Evolutionary conservation across 1,140 invertebrate species (phyloP), one percentile per base, ranked within the genome.

Genomic region (Papilio aristodemus): DNA sequence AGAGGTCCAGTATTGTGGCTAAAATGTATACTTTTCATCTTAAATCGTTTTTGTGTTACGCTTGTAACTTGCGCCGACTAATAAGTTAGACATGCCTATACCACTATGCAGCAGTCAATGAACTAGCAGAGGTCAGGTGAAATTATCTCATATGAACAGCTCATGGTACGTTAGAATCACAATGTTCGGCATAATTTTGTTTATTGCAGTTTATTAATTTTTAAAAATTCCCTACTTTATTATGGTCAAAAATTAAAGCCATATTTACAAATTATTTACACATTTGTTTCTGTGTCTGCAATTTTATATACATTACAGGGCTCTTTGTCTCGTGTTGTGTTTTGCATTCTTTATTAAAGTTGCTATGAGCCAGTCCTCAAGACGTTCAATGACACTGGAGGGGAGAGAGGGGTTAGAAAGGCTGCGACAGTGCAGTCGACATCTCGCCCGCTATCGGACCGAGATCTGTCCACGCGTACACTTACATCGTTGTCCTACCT

Each of bases 51-150:
- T n/a, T 17, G 41, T 50, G 19, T 50, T 22, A 50, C 54, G 67
- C 71, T 71, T 46, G 0, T 79, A 39, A 64, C 77, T 83, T 81
- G 67, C 11, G 69, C 72, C 73, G 59, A 27, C 7, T 41, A 68
- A 37, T 72, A 59, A 76, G 75, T 81, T 89, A 87, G 86, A 86
- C 81, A 79, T 88, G 86, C 86, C 85, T 86, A 86, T 84, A 84
- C 83, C 73, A 75, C 88, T 87, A 86, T 87, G 88, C 85, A 85
- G 81, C 87, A 90, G 88, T 90, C 87, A 89, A 88, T 91, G 87
- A 89, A 91, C 89, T 82, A 80, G 78, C 78, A 86, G 85, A 83
- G 89, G 89, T 91, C 89, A 91, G 88, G 86, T 89, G 86, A 89
- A 89, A 90, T 89, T 89, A 88, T 88, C 87, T 89, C 74, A 80